Evolutionary conservation across 2,797 vertebrate species (phyloP), one percentile per base, ranked within the genome.

Genomic region (Percopsis omiscomaycus): DNA sequence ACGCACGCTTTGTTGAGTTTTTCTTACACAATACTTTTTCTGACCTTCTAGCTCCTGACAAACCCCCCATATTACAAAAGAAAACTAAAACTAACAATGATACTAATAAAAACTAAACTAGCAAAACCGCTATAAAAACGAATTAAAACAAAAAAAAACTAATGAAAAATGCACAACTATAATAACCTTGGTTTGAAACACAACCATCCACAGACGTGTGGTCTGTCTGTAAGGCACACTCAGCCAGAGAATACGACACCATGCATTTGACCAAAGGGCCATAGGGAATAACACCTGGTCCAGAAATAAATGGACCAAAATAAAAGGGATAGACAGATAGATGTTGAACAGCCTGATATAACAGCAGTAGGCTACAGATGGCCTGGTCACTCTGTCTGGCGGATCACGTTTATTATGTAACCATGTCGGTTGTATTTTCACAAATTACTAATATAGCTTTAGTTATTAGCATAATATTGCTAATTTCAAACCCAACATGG

Each of bases 221-320:
- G 30, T 54, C 6, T 54, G 52, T 28, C 30, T 11, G 2, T 22
- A 13, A 53, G 22, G 10, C 52, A 54, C 12, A 29, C n/a, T 67
- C 55, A 61, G 57, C 52, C 47, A 9, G 32, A 62, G 79, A 86
- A 89, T 68, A 70, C 67, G 86, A 90, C 65, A 81, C 83, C 37
- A 45, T 79, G 81, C 70, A 68, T 73, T 71, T 77, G 73, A 77
- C 73, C 80, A 49, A 79, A 79, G 53, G 51, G 76, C 66, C 83
- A 88, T 87, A 84, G 86, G 61, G 65, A 80, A 82, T 85, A 89
- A 85, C 29, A 74, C 66, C 55, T 71, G 47, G 72, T 72, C 69
- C 82, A 68, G 78, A 88, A 90, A 89, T 89, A 90, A 74, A 74
- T 71, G 14, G 60, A 65, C 79, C 56, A 64, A 84, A 86, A 91